Percentiles rank a stretch among this genome's conserved stretches.
Evolutionary conservation across 1,140 invertebrate genomes (phyloP).

Genomic region (Sitobion miscanthi): DNA sequence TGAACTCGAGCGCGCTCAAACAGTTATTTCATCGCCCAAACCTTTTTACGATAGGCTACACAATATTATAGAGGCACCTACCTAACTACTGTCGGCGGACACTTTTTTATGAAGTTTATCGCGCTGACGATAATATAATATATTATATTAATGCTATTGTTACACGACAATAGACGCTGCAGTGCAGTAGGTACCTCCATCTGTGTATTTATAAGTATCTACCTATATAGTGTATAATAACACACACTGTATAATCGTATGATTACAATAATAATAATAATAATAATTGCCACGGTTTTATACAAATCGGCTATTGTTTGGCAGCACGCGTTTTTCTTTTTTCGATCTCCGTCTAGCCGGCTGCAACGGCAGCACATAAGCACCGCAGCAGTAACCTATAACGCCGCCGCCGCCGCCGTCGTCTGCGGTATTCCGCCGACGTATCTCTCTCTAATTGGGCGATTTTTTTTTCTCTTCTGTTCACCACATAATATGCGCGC

Average conservation of each 20-base stretch:
- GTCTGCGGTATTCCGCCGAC: conserved; percentile 35
- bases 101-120: background rate
- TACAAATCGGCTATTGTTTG: conserved; percentile 7
- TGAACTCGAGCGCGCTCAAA: background rate
- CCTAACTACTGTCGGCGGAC: background rate
- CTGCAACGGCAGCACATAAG: background rate
- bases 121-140: background rate
- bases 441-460: conserved; percentile 47
- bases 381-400: background rate
- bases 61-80: background rate
- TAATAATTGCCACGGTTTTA: background rate
- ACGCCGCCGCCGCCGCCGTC: background rate
- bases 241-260: background rate
- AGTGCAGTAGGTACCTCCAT: too few relatives aligned
- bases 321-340: background rate
- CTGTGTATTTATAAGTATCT: too few relatives aligned
- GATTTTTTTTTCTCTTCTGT: conserved; percentile 14
- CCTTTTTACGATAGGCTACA: background rate
- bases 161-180: background rate
- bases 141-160: conserved; percentile 2
- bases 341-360: background rate
- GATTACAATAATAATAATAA: conserved; percentile 10
- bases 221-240: too few relatives aligned
- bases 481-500: background rate
- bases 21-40: background rate